Evolutionary conservation across 2,888 invertebrate genomes (phyloP), one percentile per base, ranked within the genome.

Genomic region (Rotaria magnacalcarata): DNA sequence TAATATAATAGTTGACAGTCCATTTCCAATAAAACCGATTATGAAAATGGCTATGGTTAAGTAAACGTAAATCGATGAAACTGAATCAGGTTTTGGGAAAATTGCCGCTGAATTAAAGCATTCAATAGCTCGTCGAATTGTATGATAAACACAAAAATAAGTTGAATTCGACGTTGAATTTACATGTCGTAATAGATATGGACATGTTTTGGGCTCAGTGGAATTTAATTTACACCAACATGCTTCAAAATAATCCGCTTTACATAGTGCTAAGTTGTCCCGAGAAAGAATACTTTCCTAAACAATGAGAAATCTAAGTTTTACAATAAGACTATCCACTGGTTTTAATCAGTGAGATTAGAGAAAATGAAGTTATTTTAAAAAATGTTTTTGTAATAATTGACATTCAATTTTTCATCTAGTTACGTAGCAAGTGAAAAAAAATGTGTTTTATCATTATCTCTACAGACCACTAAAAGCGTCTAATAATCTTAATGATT

Each of bases 101-200:
- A 43, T 34, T 5, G 1, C 3, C 0, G 80, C 2, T 14, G 43
- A n/a, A 47, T 80, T 80, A n/a, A 47, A 43, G n/a, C 80, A 80
- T 47, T 80, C 80, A 47, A 80, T 80, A 7, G n/a, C 1, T 80
- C 34, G 6, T n/a, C 43, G 80, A 24, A 80, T 80, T 11, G 24
- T 41, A 47, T 80, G 80, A 43, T 47, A 80, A 47, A 80, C 47
- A 80, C 80, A 80, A 80, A 80, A 47, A 47, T 80, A 47, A 2
- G 43, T 16, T 24, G 80, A 43, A 80, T 80, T 80, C 3, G 80
- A 80, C 24, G 8, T 11, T 14, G 80, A 80, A n/a, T 0, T 16
- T 1, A 34, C 80, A 80, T 80, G 3, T 10, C 21, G 41, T 47
- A 80, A 80, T 8, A 80, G 24, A 80, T 47, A 80, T 16, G 43